Base-by-base conservation (phyloP, 2,113 vertebrate genomes). In the Felis chaus region DNA sequence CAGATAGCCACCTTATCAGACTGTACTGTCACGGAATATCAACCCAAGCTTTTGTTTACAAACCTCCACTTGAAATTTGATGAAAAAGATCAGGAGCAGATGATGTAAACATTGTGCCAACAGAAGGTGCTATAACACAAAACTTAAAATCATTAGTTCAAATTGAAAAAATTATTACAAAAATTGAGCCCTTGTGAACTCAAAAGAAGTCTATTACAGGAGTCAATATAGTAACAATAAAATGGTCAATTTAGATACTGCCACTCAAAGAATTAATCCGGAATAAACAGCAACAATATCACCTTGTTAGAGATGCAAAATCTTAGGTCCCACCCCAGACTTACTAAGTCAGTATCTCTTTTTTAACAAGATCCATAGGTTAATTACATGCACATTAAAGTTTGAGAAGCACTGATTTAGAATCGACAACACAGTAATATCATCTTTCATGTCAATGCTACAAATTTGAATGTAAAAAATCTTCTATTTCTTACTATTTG, bases 101-200 rank as follows among this genome's bases (percentile, higher is more conserved):
- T n/a, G 21, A 61, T 4, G 14, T 78, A 86, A 91, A 91, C 36
- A 78, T 84, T 36, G 29, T 15, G 27, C 81, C 91, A 66, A 65
- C 53, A 81, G 63, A 79, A 69, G 15, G 11, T 29, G n/a, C 36
- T 93, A 23, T 84, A 89, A 89, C 50, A 68, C 16, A 93, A 96
- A 78, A 29, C 21, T 91, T n/a, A 71, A 96, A 93, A 50, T 57
- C 57, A 89, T 39, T 61, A 94, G 55, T 79, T 89, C 79, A 63
- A 39, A 48, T 39, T 8, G 11, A 91, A 68, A 92, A 82, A 79
- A 5, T 8, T 76, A 69, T 63, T 66, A 85, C 41, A 93, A 90
- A 89, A 63, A 69, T 13, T 53, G 19, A 89, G 69, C 39, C 25
- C 33, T 84, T 89, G 11, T 27, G 33, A 90, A 79, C 27, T 96